Percentiles rank a stretch among this genome's conserved stretches.
phyloP scores from a whole-genome alignment of 2,797 vertebrate genomes.

The Leptodactylus fallax region DNA sequence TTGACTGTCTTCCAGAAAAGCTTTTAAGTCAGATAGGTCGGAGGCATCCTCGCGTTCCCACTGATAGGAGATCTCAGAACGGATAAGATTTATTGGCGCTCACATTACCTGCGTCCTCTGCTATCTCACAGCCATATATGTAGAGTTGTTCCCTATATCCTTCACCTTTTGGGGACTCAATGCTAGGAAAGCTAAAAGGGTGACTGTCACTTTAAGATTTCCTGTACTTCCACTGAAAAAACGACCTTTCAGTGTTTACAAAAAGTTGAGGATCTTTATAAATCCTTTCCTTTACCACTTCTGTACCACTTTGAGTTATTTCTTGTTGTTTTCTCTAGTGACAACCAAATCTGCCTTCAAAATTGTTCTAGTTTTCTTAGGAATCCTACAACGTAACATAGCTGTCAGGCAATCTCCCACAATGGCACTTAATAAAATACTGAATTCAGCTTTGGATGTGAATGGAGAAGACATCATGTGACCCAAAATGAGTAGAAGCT shows the following conservation, averaged over 20 bases:
- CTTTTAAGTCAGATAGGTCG: slow-evolving; percentile 86
- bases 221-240: too few species aligned
- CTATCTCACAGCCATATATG: neutral
- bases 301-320: neutral
- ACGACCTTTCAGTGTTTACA: neutral
- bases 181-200: too few species aligned
- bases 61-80: slow-evolving; percentile 72
- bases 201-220: too few species aligned
- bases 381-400: too few species aligned
- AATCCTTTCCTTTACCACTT: neutral
- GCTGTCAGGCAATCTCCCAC: too few species aligned
- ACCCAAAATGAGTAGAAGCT: too few species aligned
- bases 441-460: too few species aligned
- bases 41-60: slow-evolving; percentile 73
- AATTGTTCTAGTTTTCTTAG: neutral
- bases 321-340: neutral
- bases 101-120: neutral
- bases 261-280: neutral
- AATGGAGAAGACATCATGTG: too few species aligned
- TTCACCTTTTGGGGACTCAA: neutral
- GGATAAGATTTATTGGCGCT: slow-evolving; percentile 71
- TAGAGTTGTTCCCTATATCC: neutral
- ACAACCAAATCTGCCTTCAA: neutral
- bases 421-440: too few species aligned
- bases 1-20: slow-evolving; percentile 91